Evolutionary conservation across 1,140 invertebrate genomes (phyloP), one percentile per base, ranked within the genome.

Genomic region (Cyclina sinensis): DNA sequence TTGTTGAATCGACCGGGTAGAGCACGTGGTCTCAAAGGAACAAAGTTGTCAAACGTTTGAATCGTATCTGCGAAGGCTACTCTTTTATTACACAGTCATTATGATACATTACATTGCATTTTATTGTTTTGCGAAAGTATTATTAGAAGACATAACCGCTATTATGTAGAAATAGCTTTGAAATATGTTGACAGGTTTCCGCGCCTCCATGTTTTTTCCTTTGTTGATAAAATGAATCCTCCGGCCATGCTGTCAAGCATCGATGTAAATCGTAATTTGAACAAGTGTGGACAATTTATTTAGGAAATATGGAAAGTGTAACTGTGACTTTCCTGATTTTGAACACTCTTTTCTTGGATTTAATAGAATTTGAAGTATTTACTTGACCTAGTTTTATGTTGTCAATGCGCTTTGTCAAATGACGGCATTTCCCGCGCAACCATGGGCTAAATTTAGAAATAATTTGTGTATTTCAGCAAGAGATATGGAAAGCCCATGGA

Each of bases 381-480:
- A 39, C 24, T 35, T 89, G 87, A 82, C 80, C 87, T 82, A 82
- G 24, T 84, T 85, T 84, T 30, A 21, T 65, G 57, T 76, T 79
- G 73, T 59, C 82, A 85, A 37, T 68, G 59, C 12, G 57, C 62
- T 89, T 74, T 84, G 54, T 62, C 18, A 57, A 82, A 84, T 85
- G 65, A 81, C 79, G 51, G 80, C 65, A 83, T 76, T 83, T 89
- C 80, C 87, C 70, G 70, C 70, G 79, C 79, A 83, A 81, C 82
- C 18, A 37, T 16, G 43, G 54, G 79, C 32, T 78, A 73, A 79
- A 57, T 78, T 68, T 87, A 79, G 73, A 68, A 79, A 65, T 32
- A 27, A 9, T 90, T 39, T 65, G 9, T 89, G 48, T 68, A n/a
- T 90, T 91, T 82, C 82, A 91, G 91, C 78, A 5, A 74, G 91